Conservation (phyloP, 2,113 vertebrate genomes). For the Antechinus flavipes region DNA sequence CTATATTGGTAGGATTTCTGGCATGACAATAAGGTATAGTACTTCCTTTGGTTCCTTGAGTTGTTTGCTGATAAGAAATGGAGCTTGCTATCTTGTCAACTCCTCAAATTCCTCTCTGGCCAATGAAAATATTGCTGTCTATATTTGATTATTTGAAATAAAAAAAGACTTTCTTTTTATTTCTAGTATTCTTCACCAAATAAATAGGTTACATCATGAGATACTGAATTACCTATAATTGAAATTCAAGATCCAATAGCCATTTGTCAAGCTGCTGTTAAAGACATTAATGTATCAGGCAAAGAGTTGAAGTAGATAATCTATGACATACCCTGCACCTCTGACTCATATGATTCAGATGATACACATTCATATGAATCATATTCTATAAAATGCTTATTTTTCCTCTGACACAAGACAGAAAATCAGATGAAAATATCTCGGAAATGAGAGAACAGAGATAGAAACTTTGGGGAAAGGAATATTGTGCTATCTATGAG, state of each 20-base stretch:
- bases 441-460: not conserved
- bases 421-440: not conserved
- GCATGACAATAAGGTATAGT: not conserved
- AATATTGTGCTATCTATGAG: not conserved
- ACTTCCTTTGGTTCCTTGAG: not conserved
- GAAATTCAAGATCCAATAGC: not conserved
- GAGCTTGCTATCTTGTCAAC: not conserved
- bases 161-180: not conserved
- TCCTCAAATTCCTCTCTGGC: not conserved
- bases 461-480: not conserved
- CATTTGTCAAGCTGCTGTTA: not conserved
- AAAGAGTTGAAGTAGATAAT: not conserved
- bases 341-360: not conserved
- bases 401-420: not conserved
- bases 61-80: not conserved
- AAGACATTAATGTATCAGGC: not conserved
- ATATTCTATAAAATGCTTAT: not conserved
- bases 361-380: no score
- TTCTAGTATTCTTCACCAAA: not conserved
- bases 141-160: not conserved
- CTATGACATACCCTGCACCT: not conserved
- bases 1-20: not conserved
- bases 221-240: not conserved
- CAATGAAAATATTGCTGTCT: not conserved
- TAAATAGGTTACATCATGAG: not conserved